phyloP scores from a whole-genome alignment of 1,140 invertebrate genomes.

The Lepidotrigona ventralis region DNA sequence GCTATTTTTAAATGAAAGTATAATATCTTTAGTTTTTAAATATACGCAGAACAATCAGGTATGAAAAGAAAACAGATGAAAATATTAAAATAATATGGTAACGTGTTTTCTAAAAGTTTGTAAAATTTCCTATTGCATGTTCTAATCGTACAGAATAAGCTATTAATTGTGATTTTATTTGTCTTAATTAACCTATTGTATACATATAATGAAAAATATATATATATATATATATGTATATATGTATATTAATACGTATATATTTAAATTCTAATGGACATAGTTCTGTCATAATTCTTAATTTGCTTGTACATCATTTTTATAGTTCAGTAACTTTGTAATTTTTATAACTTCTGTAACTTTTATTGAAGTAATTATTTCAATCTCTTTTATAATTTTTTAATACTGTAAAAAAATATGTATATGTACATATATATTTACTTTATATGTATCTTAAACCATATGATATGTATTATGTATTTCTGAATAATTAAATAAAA shows the following conservation, averaged over 20 bases:
- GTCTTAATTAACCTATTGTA: conserved; percentile 22
- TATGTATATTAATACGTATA: neutral
- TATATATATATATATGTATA: neutral
- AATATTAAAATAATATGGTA: conserved; percentile 7
- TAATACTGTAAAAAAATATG: neutral
- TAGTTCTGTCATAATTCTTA: conserved; percentile 2
- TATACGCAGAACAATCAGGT: conserved; percentile 31
- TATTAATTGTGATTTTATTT: conserved; percentile 26
- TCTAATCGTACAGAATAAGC: conserved; percentile 1
- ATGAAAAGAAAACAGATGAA: neutral
- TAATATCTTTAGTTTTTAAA: conserved; percentile 17
- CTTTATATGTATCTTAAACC: conserved; percentile 6
- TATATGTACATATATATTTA: neutral
- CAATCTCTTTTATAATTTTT: conserved; percentile 5
- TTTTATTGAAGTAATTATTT: neutral
- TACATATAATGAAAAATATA: neutral
- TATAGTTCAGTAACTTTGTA: neutral
- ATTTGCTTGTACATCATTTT: conserved; percentile 11
- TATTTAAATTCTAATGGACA: neutral
- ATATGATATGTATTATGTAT: conserved; percentile 14
- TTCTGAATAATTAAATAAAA: conserved; percentile 45
- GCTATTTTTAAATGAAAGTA: conserved; percentile 32
- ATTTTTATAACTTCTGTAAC: neutral
- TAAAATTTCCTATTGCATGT: conserved; percentile 29
- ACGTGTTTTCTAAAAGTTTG: conserved; percentile 1